Evolutionary conservation across 1,140 invertebrate genomes (phyloP).

Genomic region (Pseudomyrmex flavicornis): DNA sequence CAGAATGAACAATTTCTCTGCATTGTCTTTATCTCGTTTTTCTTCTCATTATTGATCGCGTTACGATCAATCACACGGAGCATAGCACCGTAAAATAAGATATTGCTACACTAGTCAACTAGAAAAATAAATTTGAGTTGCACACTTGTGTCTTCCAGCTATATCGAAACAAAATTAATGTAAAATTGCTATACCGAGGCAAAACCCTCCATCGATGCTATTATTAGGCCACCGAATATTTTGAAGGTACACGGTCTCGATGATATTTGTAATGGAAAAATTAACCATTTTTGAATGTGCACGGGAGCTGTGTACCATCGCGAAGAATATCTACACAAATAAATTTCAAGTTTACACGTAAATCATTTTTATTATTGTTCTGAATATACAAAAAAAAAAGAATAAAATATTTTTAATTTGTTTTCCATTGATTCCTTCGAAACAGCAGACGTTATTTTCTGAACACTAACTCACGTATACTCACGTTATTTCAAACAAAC

Average conservation of each 20-base stretch:
- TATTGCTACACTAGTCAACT: background rate
- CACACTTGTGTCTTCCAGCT: too few relatives aligned
- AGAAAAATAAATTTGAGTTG: background rate
- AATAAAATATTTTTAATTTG: background rate
- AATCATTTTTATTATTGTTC: too few relatives aligned
- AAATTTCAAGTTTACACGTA: too few relatives aligned
- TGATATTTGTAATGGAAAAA: slow-evolving; percentile 17
- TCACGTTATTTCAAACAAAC: too few relatives aligned
- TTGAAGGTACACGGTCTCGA: background rate
- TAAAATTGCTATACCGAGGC: background rate
- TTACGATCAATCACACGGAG: background rate
- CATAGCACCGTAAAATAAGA: slow-evolving; percentile 16
- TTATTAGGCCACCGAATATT: background rate
- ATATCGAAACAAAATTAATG: too few relatives aligned
- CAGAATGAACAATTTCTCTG: too few relatives aligned
- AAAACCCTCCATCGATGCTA: background rate
- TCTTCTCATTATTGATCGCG: background rate
- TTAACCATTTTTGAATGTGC: background rate
- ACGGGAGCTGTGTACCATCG: slow-evolving; percentile 9
- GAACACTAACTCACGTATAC: too few relatives aligned
- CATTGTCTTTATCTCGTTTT: too few relatives aligned
- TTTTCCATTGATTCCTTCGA: too few relatives aligned
- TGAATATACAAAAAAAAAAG: background rate
- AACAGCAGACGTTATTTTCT: too few relatives aligned
- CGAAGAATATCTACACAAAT: background rate